A percentile compares a stretch with the other conserved stretches of the same genome.
phyloP scores from a whole-genome alignment of 2,888 invertebrate genomes.

The Patella depressa region DNA sequence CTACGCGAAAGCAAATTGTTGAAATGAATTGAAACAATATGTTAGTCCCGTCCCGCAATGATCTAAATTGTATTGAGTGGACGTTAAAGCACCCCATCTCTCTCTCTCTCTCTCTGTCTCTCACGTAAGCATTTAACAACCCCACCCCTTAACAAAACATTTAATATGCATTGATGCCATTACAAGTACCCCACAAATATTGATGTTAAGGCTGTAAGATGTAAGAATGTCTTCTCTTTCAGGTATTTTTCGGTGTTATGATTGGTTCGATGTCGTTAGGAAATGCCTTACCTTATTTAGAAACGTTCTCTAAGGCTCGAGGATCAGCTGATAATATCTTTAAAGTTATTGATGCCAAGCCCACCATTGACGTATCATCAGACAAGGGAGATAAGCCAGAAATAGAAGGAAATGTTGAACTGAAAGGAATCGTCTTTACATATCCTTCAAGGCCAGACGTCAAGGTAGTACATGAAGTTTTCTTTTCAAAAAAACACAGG shows the following conservation, averaged over 20 bases:
- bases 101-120: no score
- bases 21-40: no score
- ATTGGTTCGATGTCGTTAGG: conserved; percentile 76
- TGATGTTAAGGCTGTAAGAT: no score
- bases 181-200: no score
- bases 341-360: conserved; percentile 72
- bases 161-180: no score
- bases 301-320: conserved; percentile 83
- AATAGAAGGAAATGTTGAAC: conserved; percentile 70
- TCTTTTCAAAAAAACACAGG: no score
- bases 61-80: no score
- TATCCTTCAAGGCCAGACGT: conserved; percentile 72
- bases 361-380: conserved; percentile 73
- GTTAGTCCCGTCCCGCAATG: no score
- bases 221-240: conserved; percentile 13
- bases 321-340: conserved; percentile 80
- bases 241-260: conserved; percentile 72
- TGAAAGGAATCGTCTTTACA: conserved; percentile 69
- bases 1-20: no score
- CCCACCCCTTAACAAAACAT: no score
- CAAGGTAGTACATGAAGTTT: conserved; percentile 43
- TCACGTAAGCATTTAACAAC: no score
- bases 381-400: conserved; percentile 69
- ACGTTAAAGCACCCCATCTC: no score
- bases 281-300: conserved; percentile 85